These are phyloP conservation scores for Glomeris marginata DNA, from an alignment of 2,888 invertebrate genomes.

Conservation along the genomic window DNA sequence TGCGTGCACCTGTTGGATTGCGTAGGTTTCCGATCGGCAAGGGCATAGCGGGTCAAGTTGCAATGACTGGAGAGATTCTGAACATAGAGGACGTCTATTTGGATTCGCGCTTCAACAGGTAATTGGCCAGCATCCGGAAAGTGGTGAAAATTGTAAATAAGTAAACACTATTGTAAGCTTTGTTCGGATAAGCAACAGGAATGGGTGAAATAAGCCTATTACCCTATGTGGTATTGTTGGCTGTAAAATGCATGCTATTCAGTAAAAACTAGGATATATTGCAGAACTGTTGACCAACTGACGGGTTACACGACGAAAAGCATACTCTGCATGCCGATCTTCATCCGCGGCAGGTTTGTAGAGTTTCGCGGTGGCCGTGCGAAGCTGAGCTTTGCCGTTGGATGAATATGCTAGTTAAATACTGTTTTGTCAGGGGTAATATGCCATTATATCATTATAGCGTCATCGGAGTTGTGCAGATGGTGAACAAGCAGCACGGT, in stretches of 20 bases:
- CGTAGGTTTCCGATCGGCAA: conserved; percentile 52
- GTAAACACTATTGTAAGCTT: too few species aligned
- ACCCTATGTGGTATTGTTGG: too few species aligned
- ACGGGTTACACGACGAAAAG: conserved; percentile 47
- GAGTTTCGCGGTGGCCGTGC: too few species aligned
- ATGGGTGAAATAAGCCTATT: too few species aligned
- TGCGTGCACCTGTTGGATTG: conserved; percentile 6
- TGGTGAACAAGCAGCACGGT: conserved; percentile 49
- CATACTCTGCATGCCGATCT: conserved; percentile 76
- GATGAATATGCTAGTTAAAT: too few species aligned
- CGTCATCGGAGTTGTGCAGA: conserved; percentile 73
- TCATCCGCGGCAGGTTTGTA: conserved; percentile 47
- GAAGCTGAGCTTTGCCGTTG: too few species aligned
- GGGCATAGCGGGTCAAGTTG: conserved; percentile 71
- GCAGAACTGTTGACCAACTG: conserved; percentile 35
- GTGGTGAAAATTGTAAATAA: too few species aligned
- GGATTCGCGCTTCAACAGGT: conserved; percentile 55
- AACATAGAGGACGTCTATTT: conserved; percentile 71
- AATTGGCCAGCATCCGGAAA: too few species aligned
- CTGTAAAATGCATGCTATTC: too few species aligned
- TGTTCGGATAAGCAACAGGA: too few species aligned
- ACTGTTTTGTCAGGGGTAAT: too few species aligned
- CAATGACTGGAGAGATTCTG: conserved; percentile 57
- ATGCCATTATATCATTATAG: conserved; percentile 22
- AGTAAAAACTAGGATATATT: too few species aligned